These are phyloP conservation scores for Cochlearius cochlearius DNA, from an alignment of 2,113 vertebrate species.

Conservation along the genomic window DNA sequence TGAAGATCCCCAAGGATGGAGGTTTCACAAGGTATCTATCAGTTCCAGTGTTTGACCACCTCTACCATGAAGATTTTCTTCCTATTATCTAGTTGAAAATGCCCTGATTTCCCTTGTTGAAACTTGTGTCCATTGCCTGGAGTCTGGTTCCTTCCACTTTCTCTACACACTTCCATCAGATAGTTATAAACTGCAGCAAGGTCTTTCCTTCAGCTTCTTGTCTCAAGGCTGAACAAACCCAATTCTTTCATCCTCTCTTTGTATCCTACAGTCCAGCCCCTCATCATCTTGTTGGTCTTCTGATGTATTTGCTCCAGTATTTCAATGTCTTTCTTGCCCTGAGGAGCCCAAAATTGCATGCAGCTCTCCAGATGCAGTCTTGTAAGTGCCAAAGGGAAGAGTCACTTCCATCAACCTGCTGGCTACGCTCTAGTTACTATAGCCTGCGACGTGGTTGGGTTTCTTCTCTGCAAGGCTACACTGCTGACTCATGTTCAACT, in stretches of 20 bases:
- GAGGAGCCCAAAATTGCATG: not conserved
- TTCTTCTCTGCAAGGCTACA: not conserved
- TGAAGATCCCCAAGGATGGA: not conserved
- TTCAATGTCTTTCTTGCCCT: not conserved
- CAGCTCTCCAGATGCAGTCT: not conserved
- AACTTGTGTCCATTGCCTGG: not conserved
- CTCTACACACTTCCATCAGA: not conserved
- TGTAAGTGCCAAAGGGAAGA: not conserved
- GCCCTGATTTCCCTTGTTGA: fast-evolving
- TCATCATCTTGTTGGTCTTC: not conserved
- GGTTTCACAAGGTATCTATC: not conserved
- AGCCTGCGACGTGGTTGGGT: not conserved
- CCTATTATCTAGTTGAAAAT: not conserved
- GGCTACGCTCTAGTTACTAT: not conserved
- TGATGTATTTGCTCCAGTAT: not conserved
- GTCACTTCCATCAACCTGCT: not conserved
- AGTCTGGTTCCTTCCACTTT: not conserved
- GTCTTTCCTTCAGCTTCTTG: not conserved
- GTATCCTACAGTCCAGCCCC: not conserved
- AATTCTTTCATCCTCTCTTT: not conserved
- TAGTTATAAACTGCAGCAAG: not conserved
- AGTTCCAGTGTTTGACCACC: not conserved
- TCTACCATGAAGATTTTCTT: not conserved
- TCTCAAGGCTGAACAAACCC: not conserved
- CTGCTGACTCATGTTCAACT: not conserved